These are phyloP conservation scores for Tetragnatha versicolor DNA, from an alignment of 1,140 invertebrate genomes.

Conservation along the genomic window DNA sequence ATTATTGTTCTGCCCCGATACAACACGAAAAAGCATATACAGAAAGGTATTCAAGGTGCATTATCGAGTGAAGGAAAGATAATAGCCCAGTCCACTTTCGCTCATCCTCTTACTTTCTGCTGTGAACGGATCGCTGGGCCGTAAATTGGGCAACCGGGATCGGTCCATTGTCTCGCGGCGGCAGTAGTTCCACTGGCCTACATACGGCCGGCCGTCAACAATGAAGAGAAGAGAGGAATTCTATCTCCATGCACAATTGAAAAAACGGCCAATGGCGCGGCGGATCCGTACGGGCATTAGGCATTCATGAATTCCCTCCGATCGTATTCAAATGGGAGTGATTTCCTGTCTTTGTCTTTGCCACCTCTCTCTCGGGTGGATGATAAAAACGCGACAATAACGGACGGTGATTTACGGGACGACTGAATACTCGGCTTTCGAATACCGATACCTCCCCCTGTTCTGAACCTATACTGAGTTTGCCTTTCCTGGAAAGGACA, in stretches of 20 bases:
- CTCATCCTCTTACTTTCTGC: no score
- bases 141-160: slow-evolving; percentile 52
- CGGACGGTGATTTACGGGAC: slow-evolving; percentile 37
- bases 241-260: slow-evolving; percentile 26
- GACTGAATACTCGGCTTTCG: slow-evolving; percentile 34
- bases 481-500: no score
- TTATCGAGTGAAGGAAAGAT: no score
- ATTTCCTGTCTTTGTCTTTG: slow-evolving; percentile 55
- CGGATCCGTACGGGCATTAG: background rate
- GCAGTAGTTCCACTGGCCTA: slow-evolving; percentile 52
- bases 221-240: slow-evolving; percentile 44
- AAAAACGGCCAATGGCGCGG: slow-evolving; percentile 39
- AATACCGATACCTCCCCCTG: slow-evolving; percentile 35
- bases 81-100: no score
- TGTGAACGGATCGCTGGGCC: slow-evolving; percentile 25
- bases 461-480: background rate
- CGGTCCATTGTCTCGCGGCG: slow-evolving; percentile 36
- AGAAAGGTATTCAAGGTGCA: no score
- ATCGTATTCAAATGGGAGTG: slow-evolving; percentile 50
- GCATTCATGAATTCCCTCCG: slow-evolving; percentile 51
- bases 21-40: no score
- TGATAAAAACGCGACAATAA: slow-evolving; percentile 54
- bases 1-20: no score
- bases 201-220: slow-evolving; percentile 26
- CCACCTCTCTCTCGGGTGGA: slow-evolving; percentile 19